phyloP scores from a whole-genome alignment of 2,113 vertebrate genomes.

The Montifringilla adamsi region DNA sequence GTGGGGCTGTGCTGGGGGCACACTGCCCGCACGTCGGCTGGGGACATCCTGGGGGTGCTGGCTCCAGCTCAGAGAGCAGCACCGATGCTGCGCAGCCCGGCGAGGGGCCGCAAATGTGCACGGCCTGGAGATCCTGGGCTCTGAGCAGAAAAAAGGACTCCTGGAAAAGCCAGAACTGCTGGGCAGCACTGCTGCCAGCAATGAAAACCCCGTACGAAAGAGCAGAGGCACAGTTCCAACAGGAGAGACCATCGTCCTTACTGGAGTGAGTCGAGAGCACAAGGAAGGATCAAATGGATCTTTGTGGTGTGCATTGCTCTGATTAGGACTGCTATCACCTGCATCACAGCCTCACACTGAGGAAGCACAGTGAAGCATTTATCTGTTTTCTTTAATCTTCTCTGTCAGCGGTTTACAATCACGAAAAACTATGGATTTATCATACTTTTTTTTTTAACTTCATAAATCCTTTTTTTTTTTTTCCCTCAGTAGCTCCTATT shows the following conservation, averaged over 20 bases:
- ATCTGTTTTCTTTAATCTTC: neutral
- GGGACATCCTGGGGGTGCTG: too few relatives aligned
- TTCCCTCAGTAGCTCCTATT: neutral
- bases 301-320: neutral
- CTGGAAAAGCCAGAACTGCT: neutral
- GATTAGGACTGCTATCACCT: neutral
- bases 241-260: neutral
- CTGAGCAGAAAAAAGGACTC: neutral
- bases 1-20: too few relatives aligned
- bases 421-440: neutral
- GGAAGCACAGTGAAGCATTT: neutral
- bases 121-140: neutral
- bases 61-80: too few relatives aligned
- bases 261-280: neutral
- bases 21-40: too few relatives aligned
- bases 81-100: neutral
- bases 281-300: neutral
- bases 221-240: neutral
- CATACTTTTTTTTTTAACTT: neutral
- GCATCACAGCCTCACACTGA: neutral
- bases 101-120: accelerated
- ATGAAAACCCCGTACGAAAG: accelerated
- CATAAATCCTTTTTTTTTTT: neutral
- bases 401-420: neutral
- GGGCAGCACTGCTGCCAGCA: neutral